Evolutionary conservation across 2,113 vertebrate species (phyloP).

Genomic region (Peromyscus polionotus): DNA sequence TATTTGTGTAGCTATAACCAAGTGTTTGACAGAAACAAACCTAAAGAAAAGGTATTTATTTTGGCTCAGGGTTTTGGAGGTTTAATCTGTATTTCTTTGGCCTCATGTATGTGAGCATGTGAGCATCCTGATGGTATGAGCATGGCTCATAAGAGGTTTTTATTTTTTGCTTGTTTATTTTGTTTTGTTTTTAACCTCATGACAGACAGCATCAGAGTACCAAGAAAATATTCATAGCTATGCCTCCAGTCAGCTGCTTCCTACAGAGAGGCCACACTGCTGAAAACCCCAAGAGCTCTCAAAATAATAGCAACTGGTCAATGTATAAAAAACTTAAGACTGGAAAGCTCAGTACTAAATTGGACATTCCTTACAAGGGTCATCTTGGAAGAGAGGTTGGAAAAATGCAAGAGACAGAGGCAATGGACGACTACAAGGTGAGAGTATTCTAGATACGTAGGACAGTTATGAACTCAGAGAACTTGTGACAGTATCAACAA

Average conservation of each 20-base stretch:
- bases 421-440: neutral
- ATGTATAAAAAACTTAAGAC: neutral
- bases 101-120: too few relatives aligned
- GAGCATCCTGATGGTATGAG: neutral
- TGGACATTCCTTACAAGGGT: neutral
- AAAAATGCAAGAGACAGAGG: neutral
- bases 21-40: neutral
- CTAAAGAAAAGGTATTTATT: neutral
- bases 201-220: neutral
- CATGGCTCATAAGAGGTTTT: neutral
- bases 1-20: neutral
- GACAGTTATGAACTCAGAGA: too few relatives aligned
- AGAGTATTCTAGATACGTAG: neutral
- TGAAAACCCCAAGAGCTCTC: neutral
- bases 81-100: neutral
- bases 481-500: neutral
- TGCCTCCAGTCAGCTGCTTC: neutral
- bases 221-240: neutral
- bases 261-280: neutral
- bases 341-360: neutral
- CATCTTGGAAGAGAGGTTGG: too few relatives aligned
- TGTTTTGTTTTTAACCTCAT: neutral
- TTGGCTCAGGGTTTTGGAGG: neutral
- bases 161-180: neutral
- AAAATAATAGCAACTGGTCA: neutral